Conservation (phyloP, 2,797 vertebrate genomes). For the Enteromius thamalakanensis region DNA sequence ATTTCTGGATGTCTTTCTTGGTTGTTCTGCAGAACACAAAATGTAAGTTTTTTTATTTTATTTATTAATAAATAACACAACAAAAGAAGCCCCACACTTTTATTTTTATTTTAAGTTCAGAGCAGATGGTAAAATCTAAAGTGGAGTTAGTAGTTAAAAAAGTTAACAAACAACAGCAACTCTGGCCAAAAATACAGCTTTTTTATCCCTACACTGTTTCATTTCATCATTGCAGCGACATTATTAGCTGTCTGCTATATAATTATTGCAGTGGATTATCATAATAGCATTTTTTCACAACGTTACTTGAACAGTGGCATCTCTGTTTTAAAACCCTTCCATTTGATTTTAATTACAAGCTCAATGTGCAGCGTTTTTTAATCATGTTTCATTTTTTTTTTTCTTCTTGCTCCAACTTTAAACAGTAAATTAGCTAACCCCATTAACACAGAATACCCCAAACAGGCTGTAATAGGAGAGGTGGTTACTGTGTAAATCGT, state of each 20-base stretch:
- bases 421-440: conserved; percentile 89
- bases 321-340: conserved; percentile 81
- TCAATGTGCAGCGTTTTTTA: conserved; percentile 83
- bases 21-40: neutral
- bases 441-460: conserved; percentile 85
- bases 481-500: conserved; percentile 81
- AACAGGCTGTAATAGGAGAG: conserved; percentile 82
- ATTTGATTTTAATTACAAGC: conserved; percentile 88
- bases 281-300: conserved; percentile 77
- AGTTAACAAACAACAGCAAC: conserved; percentile 48
- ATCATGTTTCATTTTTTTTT: conserved; percentile 72
- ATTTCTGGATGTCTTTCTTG: neutral
- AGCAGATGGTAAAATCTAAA: conserved; percentile 54
- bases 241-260: conserved; percentile 58
- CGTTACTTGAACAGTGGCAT: conserved; percentile 79
- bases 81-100: conserved; percentile 19
- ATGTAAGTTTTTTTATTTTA: neutral
- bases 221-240: conserved; percentile 56
- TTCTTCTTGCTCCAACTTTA: conserved; percentile 81
- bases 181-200: conserved; percentile 23
- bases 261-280: conserved; percentile 80
- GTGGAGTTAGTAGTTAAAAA: conserved; percentile 45
- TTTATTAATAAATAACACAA: neutral
- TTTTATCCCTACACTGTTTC: conserved; percentile 2
- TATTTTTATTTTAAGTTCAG: conserved; percentile 23